phyloP scores from a whole-genome alignment of 2,113 vertebrate genomes.

The Sylvia atricapilla region DNA sequence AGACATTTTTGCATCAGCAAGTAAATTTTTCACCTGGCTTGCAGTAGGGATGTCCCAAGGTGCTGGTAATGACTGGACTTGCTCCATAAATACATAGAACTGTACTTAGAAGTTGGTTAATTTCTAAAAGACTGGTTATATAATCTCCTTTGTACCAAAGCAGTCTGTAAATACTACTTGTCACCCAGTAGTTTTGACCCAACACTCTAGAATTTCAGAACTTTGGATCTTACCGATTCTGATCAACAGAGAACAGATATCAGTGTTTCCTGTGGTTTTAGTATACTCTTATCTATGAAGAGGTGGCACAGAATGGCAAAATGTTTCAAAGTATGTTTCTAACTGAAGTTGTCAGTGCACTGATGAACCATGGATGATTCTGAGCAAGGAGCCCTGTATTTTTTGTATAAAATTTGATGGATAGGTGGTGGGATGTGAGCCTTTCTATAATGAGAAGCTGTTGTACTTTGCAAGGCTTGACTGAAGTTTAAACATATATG shows the following conservation, averaged over 20 bases:
- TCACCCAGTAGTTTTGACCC: neutral
- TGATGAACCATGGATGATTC: neutral
- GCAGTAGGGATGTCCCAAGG: neutral
- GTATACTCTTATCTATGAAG: neutral
- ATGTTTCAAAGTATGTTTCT: neutral
- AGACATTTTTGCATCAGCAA: neutral
- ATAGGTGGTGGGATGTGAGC: neutral
- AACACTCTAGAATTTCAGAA: neutral
- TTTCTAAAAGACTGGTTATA: neutral
- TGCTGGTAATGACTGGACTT: neutral
- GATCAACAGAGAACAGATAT: neutral
- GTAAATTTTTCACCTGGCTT: neutral
- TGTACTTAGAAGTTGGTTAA: neutral
- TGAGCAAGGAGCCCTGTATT: neutral
- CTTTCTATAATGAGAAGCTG: neutral
- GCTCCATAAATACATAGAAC: neutral
- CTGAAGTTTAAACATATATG: neutral
- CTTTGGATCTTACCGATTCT: neutral
- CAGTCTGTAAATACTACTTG: neutral
- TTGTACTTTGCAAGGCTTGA: neutral
- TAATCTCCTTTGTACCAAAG: neutral
- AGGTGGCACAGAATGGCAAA: neutral
- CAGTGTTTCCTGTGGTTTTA: neutral
- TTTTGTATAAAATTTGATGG: neutral
- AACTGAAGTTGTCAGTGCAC: neutral